phyloP scores from a whole-genome alignment of 1,140 invertebrate species.

The Diploscapter pachys region DNA sequence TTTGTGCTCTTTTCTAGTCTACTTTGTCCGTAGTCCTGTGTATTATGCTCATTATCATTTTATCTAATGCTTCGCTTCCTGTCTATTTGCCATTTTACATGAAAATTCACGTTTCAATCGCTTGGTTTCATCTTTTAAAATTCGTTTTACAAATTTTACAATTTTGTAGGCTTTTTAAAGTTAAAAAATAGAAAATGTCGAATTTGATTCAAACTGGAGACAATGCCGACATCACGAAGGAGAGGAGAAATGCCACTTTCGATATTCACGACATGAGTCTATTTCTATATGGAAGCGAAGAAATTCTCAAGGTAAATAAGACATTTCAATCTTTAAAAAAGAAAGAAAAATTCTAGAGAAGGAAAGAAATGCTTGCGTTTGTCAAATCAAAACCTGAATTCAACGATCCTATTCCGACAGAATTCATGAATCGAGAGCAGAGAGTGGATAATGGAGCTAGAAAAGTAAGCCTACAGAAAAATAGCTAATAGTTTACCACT shows the following conservation, averaged over 20 bases:
- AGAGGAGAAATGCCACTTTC: conserved; percentile 32
- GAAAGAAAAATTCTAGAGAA: conserved; percentile 13
- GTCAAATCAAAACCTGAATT: conserved; percentile 66
- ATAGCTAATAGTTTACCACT: background rate
- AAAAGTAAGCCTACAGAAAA: conserved; percentile 63
- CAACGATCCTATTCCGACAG: conserved; percentile 69
- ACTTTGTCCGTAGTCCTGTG: no score
- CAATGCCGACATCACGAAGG: conserved; percentile 37
- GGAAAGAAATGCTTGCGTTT: conserved; percentile 22
- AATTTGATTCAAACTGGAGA: conserved; percentile 26
- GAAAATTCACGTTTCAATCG: no score
- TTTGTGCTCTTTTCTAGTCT: no score
- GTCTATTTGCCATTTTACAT: no score
- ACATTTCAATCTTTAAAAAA: background rate
- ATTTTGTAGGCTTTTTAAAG: no score
- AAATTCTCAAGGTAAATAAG: conserved; percentile 14
- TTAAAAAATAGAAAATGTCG: no score
- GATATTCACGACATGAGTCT: conserved; percentile 16
- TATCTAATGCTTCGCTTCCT: no score
- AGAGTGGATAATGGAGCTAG: conserved; percentile 76
- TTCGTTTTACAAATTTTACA: no score
- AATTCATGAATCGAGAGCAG: conserved; percentile 79
- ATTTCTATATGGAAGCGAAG: conserved; percentile 34
- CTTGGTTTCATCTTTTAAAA: no score
- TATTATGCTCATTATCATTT: no score